These are phyloP conservation scores for Helicoverpa armigera DNA, from an alignment of 1,140 invertebrate species.

Conservation along the genomic window DNA sequence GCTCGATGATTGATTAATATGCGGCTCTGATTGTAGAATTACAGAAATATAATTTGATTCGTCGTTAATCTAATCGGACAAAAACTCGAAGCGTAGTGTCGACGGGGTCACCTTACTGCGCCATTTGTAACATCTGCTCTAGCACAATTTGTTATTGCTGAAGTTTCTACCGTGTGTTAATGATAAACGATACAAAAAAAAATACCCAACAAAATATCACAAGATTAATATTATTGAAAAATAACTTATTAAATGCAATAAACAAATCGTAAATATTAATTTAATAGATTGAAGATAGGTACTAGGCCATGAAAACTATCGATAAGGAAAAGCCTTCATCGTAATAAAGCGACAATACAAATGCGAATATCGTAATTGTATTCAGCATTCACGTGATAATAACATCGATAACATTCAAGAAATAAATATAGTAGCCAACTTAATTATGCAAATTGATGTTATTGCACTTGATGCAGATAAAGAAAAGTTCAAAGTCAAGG, in stretches of 20 bases:
- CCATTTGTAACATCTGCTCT: conserved; percentile 41
- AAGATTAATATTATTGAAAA: background rate
- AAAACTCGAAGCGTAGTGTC: conserved; percentile 46
- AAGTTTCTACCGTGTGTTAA: conserved; percentile 4
- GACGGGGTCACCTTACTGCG: conserved; percentile 52
- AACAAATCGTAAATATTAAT: background rate
- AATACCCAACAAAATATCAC: background rate
- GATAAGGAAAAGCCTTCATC: conserved; percentile 13
- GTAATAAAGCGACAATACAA: conserved; percentile 9
- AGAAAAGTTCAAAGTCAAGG: conserved; percentile 48
- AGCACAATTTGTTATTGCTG: background rate
- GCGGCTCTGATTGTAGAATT: conserved; percentile 36
- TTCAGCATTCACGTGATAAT: conserved; percentile 35
- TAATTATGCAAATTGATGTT: conserved; percentile 40
- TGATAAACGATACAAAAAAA: background rate
- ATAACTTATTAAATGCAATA: background rate
- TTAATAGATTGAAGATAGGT: background rate
- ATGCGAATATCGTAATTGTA: conserved; percentile 14
- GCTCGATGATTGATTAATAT: conserved; percentile 47
- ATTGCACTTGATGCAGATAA: conserved; percentile 40
- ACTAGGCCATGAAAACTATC: background rate
- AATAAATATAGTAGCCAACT: conserved; percentile 31
- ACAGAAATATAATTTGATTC: conserved; percentile 47
- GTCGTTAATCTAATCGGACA: conserved; percentile 49
- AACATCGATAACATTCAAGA: conserved; percentile 43